Percentiles rank a stretch among this genome's conserved stretches.
phyloP scores from a whole-genome alignment of 2,888 invertebrate genomes.

The Bellardia bayeri region DNA sequence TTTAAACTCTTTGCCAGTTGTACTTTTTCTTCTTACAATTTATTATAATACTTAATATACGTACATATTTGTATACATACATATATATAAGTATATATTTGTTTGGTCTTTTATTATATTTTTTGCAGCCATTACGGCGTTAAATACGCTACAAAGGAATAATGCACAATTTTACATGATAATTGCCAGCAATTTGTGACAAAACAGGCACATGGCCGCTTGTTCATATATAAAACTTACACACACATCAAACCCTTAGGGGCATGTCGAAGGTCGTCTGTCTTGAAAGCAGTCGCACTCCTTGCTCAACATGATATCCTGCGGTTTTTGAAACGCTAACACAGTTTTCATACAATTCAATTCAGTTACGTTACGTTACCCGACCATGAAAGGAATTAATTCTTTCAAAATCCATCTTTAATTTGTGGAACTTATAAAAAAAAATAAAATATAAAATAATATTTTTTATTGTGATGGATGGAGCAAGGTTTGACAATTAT shows the following conservation, averaged over 20 bases:
- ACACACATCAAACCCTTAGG: slow-evolving; percentile 34
- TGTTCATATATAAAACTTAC: slow-evolving; percentile 24
- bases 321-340: slow-evolving; percentile 44
- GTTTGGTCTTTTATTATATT: slow-evolving; percentile 7
- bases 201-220: slow-evolving; percentile 55
- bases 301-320: slow-evolving; percentile 61
- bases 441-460: too few relatives aligned
- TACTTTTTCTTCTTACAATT: slow-evolving; percentile 27
- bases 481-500: too few relatives aligned
- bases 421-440: too few relatives aligned
- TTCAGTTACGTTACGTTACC: not conserved
- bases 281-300: slow-evolving; percentile 41
- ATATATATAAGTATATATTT: too few relatives aligned
- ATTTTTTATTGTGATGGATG: too few relatives aligned
- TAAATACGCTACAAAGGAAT: slow-evolving; percentile 57
- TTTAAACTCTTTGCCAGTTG: slow-evolving; percentile 53
- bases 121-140: slow-evolving; percentile 51
- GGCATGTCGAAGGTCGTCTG: slow-evolving; percentile 38
- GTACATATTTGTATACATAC: too few relatives aligned
- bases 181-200: slow-evolving; percentile 67
- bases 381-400: slow-evolving; percentile 8
- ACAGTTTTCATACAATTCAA: slow-evolving; percentile 3
- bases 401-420: not conserved
- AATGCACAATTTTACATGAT: slow-evolving; percentile 62
- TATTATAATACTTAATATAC: slow-evolving; percentile 27